These are phyloP conservation scores for Psophia crepitans DNA, from an alignment of 2,113 vertebrate genomes.

Conservation along the genomic window DNA sequence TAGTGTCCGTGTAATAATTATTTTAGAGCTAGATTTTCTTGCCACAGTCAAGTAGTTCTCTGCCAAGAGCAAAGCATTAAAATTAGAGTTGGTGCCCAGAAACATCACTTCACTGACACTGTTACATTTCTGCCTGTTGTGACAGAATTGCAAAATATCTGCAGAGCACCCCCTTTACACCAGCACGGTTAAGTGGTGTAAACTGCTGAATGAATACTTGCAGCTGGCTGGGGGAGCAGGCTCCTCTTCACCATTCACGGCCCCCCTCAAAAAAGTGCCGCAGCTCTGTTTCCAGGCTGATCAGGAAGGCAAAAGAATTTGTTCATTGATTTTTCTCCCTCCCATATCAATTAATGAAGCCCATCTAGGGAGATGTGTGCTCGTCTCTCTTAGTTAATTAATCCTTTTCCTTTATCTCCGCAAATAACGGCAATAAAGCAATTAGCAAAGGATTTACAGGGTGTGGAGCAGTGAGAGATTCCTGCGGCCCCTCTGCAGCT, in stretches of 20 bases:
- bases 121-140: not conserved
- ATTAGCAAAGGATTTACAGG: conserved; percentile 64
- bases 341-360: conserved; percentile 37
- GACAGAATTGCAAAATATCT: not conserved
- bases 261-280: not conserved
- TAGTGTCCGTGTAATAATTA: not conserved
- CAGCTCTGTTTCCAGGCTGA: conserved; percentile 1
- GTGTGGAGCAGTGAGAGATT: conserved; percentile 37
- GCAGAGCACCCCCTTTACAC: not conserved
- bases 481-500: not conserved
- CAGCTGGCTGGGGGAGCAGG: not conserved
- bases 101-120: not conserved
- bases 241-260: not conserved
- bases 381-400: conserved; percentile 46
- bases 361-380: not conserved
- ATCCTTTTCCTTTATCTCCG: conserved; percentile 52
- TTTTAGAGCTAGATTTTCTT: not conserved
- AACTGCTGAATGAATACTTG: not conserved
- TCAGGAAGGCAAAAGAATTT: conserved; percentile 39
- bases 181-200: not conserved
- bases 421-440: conserved; percentile 60
- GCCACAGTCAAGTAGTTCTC: not conserved
- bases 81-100: not conserved
- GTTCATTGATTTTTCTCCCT: conserved; percentile 59
- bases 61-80: not conserved